Conservation (phyloP, 2,113 vertebrate species). For the Bostrychus sinensis region DNA sequence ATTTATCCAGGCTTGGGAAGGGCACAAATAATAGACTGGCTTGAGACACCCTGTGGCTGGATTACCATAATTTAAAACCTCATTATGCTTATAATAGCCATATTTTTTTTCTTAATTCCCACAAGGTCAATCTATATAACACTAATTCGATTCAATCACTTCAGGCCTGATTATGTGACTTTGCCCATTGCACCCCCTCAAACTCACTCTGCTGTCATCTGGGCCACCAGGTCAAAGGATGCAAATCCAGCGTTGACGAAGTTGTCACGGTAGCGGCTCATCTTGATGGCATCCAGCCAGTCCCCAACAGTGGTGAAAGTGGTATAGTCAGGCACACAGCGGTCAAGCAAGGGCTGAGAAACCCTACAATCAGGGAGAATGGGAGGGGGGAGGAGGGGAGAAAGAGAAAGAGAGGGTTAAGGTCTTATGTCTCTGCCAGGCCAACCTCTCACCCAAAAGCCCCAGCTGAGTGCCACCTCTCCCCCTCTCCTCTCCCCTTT, state of each 20-base stretch:
- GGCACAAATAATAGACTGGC: too few relatives aligned
- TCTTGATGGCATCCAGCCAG: constrained; percentile 99
- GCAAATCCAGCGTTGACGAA: constrained; percentile 96
- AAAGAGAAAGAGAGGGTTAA: constrained; percentile 81
- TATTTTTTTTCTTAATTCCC: constrained; percentile 37
- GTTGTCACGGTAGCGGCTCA: constrained; percentile 98
- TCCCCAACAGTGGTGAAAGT: constrained; percentile 98
- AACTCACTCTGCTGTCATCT: constrained; percentile 99
- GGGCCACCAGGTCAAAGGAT: constrained; percentile 97
- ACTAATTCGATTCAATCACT: constrained; percentile 54
- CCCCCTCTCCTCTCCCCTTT: constrained; percentile 73
- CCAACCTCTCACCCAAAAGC: constrained; percentile 72
- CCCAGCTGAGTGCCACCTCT: constrained; percentile 71
- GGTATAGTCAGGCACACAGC: constrained; percentile 96
- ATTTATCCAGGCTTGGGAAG: too few relatives aligned
- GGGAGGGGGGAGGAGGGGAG: constrained; percentile 65
- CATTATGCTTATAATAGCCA: constrained; percentile 35
- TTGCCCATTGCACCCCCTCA: constrained; percentile 11
- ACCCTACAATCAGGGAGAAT: constrained; percentile 81
- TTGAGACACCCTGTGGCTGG: background rate
- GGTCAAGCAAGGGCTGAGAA: constrained; percentile 96
- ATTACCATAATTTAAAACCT: constrained; percentile 19
- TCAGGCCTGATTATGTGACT: constrained; percentile 43
- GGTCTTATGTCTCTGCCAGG: constrained; percentile 69
- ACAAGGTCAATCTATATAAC: constrained; percentile 50